Base-by-base conservation (phyloP, 2,113 vertebrate genomes). In the Gadus chalcogrammus region DNA sequence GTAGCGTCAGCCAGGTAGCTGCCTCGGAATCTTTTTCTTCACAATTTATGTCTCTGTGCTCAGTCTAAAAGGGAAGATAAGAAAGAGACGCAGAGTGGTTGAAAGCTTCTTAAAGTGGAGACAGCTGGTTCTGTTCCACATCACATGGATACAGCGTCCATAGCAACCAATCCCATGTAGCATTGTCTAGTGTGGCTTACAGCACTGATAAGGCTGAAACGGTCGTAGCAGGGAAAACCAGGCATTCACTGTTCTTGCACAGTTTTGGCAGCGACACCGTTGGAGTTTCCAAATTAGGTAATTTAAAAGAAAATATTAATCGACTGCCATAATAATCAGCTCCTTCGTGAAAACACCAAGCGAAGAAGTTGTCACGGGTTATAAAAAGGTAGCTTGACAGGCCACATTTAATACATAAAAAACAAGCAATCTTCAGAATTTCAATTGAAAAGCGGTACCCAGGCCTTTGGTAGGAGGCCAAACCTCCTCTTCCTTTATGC, bases 91-190 rank as follows among this genome's bases (percentile, higher is more conserved):
- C 67, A 74, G 73, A 78, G 78, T 52, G 64, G 24, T 79, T 74
- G 76, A 88, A 90, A 89, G 83, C 88, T 81, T 74, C 83, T 88
- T 88, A 88, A 60, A 77, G 67, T 59, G 64, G 1, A 18, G 79
- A 77, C 75, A 85, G 83, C 73, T 80, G 82, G 78, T 66, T 79
- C 74, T 78, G 64, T 80, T 75, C 58, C 27, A 69, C 64, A 72
- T 72, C 61, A 72, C 65, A 74, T 77, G 61, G 73, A 78, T 56
- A 73, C 48, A 76, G 62, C 72, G 15, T 77, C 53, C 55, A 16
- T 68, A 55, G 61, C 8, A 68, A 70, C 65, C 74, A 69, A 73
- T 12, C 66, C 55, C 69, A 55, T 20, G 73, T 64, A 24, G 11
- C 18, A 67, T 6, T 15, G 53, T 17, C n/a, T 22, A 16, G 22